Base-by-base conservation (phyloP, 2,113 vertebrate species). In the Leptobrachium leishanense region DNA sequence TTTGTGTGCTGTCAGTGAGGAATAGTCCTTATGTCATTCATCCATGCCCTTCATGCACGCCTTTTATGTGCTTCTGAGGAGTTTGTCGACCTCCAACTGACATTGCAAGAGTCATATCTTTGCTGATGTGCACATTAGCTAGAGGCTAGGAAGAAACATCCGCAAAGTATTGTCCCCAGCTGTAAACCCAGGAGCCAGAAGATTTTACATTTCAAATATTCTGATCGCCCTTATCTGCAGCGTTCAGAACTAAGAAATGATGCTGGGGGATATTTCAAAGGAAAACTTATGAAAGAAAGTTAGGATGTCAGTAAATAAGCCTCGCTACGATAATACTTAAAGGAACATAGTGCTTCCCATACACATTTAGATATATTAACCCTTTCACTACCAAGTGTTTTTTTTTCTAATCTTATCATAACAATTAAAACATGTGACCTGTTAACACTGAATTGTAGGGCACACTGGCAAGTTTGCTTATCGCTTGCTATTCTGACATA, bases 101-200 rank as follows among this genome's bases (percentile, higher is more conserved):
- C 78, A 81, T 68, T 74, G 78, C 42, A 68, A 54, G 66, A 81
- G 71, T 59, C 15, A 68, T 74, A 81, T 81, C 71, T 74, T 74
- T 55, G 72, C 73, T 72, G 77, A 74, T 81, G 78, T 50, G 78
- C 77, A 74, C 71, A 74, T 74, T 81, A 72, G 78, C 78, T 81
- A 63, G 63, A 81, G 78, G 78, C 78, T 57, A 79, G 73, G 53
- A 66, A 53, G 72, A 74, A 79, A 74, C 78, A 80, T 80, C 53
- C 46, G 68, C 53, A 74, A 46, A 74, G 62, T 69, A 68, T 41
- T 68, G 65, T 81, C 59, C 67, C 41, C 71, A 74, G 70, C 77
- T 67, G 77, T 63, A 68, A 31, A 62, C 64, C 43, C 41, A 15
- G 64, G 62, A 74, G 72, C 50, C 43, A 74, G 42, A 74, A 59